Evolutionary conservation across 1,140 invertebrate genomes (phyloP).

Genomic region (Aradophagus sp.): DNA sequence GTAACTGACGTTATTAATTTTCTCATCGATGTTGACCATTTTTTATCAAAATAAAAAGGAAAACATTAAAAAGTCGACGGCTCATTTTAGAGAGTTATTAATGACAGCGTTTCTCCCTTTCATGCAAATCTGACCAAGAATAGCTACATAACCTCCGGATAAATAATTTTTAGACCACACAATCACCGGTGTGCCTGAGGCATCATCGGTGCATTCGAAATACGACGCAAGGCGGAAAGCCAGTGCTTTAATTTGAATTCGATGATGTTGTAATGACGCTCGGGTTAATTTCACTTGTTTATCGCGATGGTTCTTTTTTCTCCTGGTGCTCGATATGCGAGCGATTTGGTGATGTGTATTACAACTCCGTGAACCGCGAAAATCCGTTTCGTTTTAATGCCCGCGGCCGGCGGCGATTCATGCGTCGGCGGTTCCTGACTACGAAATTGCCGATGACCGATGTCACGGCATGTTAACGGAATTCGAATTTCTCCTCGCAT

Average conservation of each 20-base stretch:
- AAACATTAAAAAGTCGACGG: no score
- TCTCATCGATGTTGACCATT: constrained; percentile 10
- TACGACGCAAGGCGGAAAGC: neutral
- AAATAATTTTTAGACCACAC: constrained; percentile 5
- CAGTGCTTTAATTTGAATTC: constrained; percentile 20
- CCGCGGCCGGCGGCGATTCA: constrained; percentile 49
- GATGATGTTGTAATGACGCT: constrained; percentile 12
- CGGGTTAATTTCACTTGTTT: no score
- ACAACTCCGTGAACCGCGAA: constrained; percentile 55
- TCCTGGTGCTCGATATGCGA: no score
- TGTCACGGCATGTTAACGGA: constrained; percentile 55
- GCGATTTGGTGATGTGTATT: constrained; percentile 24
- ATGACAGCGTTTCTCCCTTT: no score
- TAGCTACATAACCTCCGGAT: no score
- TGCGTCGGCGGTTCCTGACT: constrained; percentile 56
- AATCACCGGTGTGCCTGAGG: neutral
- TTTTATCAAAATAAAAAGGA: no score
- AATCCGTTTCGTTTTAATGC: constrained; percentile 56
- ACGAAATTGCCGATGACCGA: constrained; percentile 60
- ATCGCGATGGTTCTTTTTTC: no score
- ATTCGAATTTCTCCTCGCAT: constrained; percentile 58
- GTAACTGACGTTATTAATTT: neutral
- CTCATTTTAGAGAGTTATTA: no score
- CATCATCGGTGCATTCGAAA: constrained; percentile 12
- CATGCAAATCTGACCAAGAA: no score